These are phyloP conservation scores for Crenichthys baileyi DNA, from an alignment of 2,797 vertebrate genomes.

Conservation along the genomic window DNA sequence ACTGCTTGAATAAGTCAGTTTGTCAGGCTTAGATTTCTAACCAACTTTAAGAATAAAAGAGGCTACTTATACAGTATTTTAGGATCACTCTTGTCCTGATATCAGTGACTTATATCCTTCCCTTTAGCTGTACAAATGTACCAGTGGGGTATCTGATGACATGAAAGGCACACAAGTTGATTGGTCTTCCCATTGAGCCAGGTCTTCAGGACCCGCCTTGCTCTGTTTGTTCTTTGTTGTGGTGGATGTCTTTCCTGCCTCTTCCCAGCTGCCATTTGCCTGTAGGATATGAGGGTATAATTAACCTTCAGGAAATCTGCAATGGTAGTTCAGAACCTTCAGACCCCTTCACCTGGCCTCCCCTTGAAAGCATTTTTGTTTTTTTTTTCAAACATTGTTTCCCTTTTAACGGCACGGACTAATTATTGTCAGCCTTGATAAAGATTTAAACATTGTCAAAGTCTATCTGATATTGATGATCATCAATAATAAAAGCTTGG, in stretches of 20 bases:
- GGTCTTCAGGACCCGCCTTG: not conserved
- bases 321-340: not conserved
- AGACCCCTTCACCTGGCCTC: not conserved
- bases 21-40: constrained; percentile 36
- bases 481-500: constrained; percentile 76
- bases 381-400: constrained; percentile 21
- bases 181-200: not conserved
- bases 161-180: not conserved
- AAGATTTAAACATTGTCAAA: constrained; percentile 74
- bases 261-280: not conserved
- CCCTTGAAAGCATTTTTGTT: not conserved
- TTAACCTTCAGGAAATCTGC: not conserved
- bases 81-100: not conserved
- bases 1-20: constrained; percentile 18
- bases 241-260: not conserved
- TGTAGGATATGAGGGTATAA: not conserved
- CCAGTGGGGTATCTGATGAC: not conserved
- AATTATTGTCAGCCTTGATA: constrained; percentile 72
- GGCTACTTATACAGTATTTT: not conserved
- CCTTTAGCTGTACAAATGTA: not conserved
- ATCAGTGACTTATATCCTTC: not conserved
- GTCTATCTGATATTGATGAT: constrained; percentile 73
- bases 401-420: constrained; percentile 20
- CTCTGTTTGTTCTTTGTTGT: not conserved
- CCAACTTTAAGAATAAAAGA: constrained; percentile 5